These are phyloP conservation scores for Lates calcarifer DNA, from an alignment of 2,113 vertebrate genomes.

Conservation along the genomic window DNA sequence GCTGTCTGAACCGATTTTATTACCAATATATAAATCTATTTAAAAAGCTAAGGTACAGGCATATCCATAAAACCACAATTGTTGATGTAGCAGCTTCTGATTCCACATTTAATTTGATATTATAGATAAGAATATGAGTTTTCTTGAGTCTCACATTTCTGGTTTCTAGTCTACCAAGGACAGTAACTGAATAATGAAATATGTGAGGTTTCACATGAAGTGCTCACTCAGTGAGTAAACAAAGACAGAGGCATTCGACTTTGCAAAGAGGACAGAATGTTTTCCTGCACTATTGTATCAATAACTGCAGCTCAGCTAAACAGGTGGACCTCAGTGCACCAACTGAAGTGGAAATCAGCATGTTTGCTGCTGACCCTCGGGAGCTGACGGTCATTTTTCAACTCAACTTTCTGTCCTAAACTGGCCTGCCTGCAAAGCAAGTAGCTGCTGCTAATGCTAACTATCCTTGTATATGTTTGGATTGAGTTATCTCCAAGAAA, in stretches of 20 bases:
- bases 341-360: slow-evolving; percentile 59
- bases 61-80: not conserved
- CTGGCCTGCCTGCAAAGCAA: not conserved
- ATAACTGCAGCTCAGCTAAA: slow-evolving; percentile 65
- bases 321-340: slow-evolving; percentile 37
- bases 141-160: not conserved
- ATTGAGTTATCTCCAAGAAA: not conserved
- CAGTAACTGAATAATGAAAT: not conserved
- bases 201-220: not conserved
- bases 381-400: slow-evolving; percentile 57
- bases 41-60: not conserved
- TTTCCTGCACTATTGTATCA: slow-evolving; percentile 29
- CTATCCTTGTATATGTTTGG: not conserved
- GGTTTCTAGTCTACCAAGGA: not conserved
- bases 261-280: slow-evolving; percentile 33
- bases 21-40: not conserved
- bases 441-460: not conserved
- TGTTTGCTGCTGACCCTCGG: slow-evolving; percentile 53
- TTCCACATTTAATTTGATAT: not conserved
- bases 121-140: not conserved
- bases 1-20: not conserved
- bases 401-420: slow-evolving; percentile 43
- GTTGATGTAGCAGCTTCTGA: not conserved
- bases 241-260: slow-evolving; percentile 14
- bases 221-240: slow-evolving; percentile 9